Percentiles rank a stretch among this genome's conserved stretches.
These are phyloP conservation scores for Pimpla rufipes DNA, from an alignment of 2,888 invertebrate genomes.

Conservation along the genomic window DNA sequence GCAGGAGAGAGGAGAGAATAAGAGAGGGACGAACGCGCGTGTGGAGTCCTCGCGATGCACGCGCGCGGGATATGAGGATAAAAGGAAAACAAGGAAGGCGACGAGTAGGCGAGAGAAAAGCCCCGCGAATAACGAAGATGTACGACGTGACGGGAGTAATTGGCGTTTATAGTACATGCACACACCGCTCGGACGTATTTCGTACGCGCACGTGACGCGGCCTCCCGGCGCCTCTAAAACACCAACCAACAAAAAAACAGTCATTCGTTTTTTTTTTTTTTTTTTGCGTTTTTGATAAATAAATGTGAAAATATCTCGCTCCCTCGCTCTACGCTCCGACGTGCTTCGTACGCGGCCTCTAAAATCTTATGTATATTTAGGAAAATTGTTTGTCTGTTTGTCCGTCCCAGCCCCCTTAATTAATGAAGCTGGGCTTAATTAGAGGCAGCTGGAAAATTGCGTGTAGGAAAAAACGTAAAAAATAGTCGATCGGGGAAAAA, in stretches of 20 bases:
- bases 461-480: neutral
- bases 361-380: too few relatives aligned
- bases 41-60: slow-evolving; percentile 1
- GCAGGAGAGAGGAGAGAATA: neutral
- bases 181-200: slow-evolving; percentile 8
- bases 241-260: neutral
- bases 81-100: slow-evolving; percentile 43
- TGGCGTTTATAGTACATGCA: slow-evolving; percentile 51
- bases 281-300: neutral
- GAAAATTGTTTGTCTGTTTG: too few relatives aligned
- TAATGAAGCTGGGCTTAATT: too few relatives aligned
- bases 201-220: neutral
- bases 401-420: too few relatives aligned
- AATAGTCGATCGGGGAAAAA: neutral
- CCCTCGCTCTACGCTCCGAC: too few relatives aligned
- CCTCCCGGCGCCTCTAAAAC: neutral
- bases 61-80: slow-evolving; percentile 1
- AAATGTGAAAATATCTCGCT: neutral
- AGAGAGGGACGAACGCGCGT: neutral
- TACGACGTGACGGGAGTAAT: slow-evolving; percentile 60
- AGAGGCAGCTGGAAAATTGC: neutral
- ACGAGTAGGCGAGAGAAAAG: slow-evolving; percentile 43
- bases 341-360: too few relatives aligned
- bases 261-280: neutral
- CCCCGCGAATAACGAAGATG: slow-evolving; percentile 50